Conservation (phyloP, 2,797 vertebrate genomes). For the Oceanodroma leucorhoa region DNA sequence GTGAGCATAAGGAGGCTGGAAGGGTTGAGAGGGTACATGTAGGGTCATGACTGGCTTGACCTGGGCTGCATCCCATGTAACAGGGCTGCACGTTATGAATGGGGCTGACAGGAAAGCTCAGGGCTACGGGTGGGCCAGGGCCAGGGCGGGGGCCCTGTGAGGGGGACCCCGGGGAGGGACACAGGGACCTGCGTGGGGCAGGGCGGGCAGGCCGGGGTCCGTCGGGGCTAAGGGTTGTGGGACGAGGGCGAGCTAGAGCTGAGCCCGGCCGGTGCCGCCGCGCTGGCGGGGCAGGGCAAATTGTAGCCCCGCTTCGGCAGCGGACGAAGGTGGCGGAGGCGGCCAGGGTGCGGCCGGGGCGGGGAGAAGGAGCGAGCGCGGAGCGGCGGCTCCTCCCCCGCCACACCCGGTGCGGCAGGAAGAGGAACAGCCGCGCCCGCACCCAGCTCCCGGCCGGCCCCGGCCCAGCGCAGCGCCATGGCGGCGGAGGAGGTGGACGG, state of each 20-base stretch:
- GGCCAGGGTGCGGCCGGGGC: background rate
- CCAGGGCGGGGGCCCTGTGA: background rate
- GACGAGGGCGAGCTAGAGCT: background rate
- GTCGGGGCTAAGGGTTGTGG: background rate
- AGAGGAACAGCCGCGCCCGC: conserved; percentile 44
- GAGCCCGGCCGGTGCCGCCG: background rate
- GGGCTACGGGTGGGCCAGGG: background rate
- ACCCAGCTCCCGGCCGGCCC: background rate
- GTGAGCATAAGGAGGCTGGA: background rate
- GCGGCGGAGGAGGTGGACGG: conserved; percentile 42
- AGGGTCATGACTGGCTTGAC: background rate
- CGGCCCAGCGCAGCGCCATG: background rate
- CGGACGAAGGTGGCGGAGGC: background rate
- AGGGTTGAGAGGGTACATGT: no score
- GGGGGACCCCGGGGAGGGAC: no score
- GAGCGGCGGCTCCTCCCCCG: background rate
- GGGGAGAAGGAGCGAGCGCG: background rate
- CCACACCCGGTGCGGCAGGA: conserved; percentile 33
- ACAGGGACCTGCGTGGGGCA: background rate
- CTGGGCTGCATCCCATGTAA: background rate
- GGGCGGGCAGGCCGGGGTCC: background rate
- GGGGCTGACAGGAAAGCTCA: background rate
- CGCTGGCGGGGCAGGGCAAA: no score
- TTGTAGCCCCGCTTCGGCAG: rapidly evolving
- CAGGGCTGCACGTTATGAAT: rapidly evolving